Conservation (phyloP, 2,888 invertebrate species). For the Deilephila porcellus region DNA sequence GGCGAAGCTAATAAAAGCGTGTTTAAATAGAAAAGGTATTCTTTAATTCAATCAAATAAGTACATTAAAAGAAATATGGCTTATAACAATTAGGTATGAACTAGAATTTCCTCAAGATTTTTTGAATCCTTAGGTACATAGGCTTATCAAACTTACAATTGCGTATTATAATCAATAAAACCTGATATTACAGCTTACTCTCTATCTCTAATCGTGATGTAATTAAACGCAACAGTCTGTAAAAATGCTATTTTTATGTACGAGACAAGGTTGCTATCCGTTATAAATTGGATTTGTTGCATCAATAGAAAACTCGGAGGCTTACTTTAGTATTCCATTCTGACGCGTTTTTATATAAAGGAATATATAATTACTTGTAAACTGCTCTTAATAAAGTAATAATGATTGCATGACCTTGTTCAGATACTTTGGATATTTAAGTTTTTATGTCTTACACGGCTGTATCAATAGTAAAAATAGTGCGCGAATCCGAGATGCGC, state of each 20-base stretch:
- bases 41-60: no score
- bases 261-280: constrained; percentile 36
- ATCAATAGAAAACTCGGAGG: background rate
- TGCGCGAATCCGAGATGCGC: no score
- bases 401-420: no score
- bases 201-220: constrained; percentile 12
- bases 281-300: constrained; percentile 16
- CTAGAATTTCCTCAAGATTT: no score
- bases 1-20: no score
- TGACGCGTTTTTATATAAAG: background rate
- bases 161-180: background rate
- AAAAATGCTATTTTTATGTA: constrained; percentile 22
- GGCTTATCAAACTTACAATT: background rate
- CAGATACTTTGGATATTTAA: no score
- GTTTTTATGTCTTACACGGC: no score
- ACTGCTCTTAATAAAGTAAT: no score
- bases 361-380: background rate
- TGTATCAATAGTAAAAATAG: background rate
- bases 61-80: no score
- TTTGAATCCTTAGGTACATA: background rate
- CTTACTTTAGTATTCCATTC: background rate
- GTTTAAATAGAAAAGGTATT: no score
- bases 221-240: background rate
- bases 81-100: no score
- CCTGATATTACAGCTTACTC: background rate